A percentile compares a stretch with the other conserved stretches of the same genome.
phyloP scores from a whole-genome alignment of 2,113 vertebrate species.

The Eira barbara region DNA sequence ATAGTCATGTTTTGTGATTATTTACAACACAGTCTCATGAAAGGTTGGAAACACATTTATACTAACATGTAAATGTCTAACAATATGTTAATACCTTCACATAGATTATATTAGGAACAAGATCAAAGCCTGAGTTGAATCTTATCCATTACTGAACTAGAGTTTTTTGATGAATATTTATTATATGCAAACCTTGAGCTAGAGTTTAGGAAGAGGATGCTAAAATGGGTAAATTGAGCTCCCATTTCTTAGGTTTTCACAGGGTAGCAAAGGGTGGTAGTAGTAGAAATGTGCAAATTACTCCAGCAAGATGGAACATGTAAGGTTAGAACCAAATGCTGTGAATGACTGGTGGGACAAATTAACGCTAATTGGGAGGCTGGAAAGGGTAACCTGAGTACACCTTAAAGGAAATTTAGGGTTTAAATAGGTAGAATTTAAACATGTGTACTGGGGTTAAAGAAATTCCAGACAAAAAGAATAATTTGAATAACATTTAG shows the following conservation, averaged over 20 bases:
- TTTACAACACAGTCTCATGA: neutral
- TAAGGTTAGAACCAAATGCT: neutral
- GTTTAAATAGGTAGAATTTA: neutral
- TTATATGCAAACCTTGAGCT: neutral
- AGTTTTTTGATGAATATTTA: neutral
- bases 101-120: neutral
- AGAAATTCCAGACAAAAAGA: neutral
- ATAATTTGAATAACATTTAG: neutral
- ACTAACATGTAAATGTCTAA: slow-evolving; percentile 1
- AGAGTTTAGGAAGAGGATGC: neutral
- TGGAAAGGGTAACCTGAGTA: neutral
- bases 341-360: neutral
- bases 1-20: neutral
- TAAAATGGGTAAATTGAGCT: neutral
- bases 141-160: neutral
- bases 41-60: neutral
- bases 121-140: neutral
- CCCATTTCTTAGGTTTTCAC: neutral
- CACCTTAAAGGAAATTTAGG: neutral
- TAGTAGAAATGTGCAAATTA: neutral
- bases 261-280: neutral
- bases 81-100: neutral
- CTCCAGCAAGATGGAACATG: neutral
- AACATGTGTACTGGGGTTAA: neutral
- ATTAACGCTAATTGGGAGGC: neutral